Evolutionary conservation across 2,888 invertebrate species (phyloP).

Genomic region (Reticulitermes lucifugus): DNA sequence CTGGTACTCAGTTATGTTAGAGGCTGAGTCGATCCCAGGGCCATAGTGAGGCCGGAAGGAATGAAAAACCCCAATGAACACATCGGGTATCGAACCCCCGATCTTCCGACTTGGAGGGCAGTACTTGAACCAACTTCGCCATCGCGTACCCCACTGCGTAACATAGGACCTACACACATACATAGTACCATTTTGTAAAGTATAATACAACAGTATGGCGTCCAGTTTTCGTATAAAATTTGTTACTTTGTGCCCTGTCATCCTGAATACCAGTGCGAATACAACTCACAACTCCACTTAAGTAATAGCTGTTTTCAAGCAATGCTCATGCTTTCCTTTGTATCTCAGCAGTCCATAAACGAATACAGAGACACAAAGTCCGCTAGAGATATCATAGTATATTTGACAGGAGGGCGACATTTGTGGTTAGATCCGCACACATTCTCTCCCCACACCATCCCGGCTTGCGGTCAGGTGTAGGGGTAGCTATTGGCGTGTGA

Average conservation of each 20-base stretch:
- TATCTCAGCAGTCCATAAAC: background rate
- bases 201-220: too few species aligned
- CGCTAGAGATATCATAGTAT: background rate
- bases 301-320: background rate
- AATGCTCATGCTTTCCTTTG: background rate
- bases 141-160: too few species aligned
- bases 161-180: too few species aligned
- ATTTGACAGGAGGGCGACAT: background rate
- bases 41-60: too few species aligned
- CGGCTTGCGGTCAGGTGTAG: constrained; percentile 25
- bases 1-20: too few species aligned
- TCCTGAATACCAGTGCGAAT: background rate
- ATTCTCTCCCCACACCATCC: background rate
- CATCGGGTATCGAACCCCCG: too few species aligned
- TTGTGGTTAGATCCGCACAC: background rate
- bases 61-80: too few species aligned
- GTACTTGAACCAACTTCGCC: too few species aligned
- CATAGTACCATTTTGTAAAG: too few species aligned
- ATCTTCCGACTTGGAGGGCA: too few species aligned
- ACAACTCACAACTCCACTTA: background rate
- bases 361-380: background rate
- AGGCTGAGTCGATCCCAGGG: too few species aligned
- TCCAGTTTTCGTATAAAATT: background rate
- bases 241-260: too few species aligned
- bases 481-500: background rate